Base-by-base conservation (phyloP, 2,888 invertebrate genomes). In the Allophyes oxyacanthae region DNA sequence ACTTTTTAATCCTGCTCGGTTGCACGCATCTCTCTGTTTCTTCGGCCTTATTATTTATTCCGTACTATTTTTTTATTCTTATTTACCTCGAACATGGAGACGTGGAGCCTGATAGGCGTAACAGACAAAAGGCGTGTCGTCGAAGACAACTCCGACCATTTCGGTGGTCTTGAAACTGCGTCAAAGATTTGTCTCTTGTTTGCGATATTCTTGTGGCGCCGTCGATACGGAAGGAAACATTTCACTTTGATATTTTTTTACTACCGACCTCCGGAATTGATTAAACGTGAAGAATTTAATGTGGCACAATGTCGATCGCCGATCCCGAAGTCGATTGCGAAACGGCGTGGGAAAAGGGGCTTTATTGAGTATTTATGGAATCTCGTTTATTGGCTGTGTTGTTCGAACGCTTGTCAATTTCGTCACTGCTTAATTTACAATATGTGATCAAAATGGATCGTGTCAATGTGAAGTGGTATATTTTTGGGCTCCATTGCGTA, bases 51-150 rank as follows among this genome's bases (percentile, higher is more conserved):
- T 86, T 85, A 86, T 87, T 85, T 86, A 84, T 86, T 83, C 82
- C 61, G 69, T 64, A 60, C 61, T 77, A 79, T 77, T 83, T 86
- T 54, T 85, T 84, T 86, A 80, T 77, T 78, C 77, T 87, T 88
- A 88, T 89, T 89, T 89, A 87, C 84, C 82, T 85, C 79, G 78
- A 79, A 81, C 72, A 77, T 68, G 78, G 77, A 81, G 80, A 84
- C 81, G 80, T 82, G 78, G 83, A 84, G 78, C 76, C 78, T 89
- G 87, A 89, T 90, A 89, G 88, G 89, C 90, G 87, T 88, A 83
- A 93, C 93, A 93, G 90, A 90, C 90, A 91, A 93, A 93, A 91
- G 92, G 92, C 92, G 92, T 88, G 86, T 83, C 90, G 82, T 82
- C 78, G 83, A 76, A 85, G 81, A 82, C 82, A 54, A 84, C 86